Evolutionary conservation across 2,888 invertebrate genomes (phyloP).

Genomic region (Ctenicera cuprea): DNA sequence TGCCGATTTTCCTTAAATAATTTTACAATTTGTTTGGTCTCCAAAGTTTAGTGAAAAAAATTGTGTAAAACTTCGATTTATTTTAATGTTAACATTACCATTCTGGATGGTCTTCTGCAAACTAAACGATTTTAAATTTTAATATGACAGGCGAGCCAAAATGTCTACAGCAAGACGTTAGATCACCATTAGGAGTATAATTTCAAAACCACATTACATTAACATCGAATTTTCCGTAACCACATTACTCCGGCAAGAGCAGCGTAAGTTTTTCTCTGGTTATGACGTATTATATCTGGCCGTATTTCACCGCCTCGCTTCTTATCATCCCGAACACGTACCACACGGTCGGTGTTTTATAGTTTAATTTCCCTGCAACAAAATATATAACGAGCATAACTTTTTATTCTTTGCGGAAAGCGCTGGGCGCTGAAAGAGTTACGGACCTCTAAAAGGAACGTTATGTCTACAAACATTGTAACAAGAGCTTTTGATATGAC

Average conservation of each 20-base stretch:
- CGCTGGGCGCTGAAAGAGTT: constrained; percentile 47
- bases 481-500: constrained; percentile 50
- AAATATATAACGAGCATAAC: constrained; percentile 54
- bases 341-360: constrained; percentile 53
- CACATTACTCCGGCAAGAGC: constrained; percentile 6
- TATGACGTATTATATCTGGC: constrained; percentile 48
- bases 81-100: constrained; percentile 1
- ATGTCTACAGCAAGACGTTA: constrained; percentile 6
- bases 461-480: constrained; percentile 54
- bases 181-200: constrained; percentile 19
- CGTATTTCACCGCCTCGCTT: constrained; percentile 47
- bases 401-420: constrained; percentile 48
- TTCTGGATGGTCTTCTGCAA: background rate
- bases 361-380: constrained; percentile 57
- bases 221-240: constrained; percentile 14
- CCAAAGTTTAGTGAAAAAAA: too few relatives aligned
- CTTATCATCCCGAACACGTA: constrained; percentile 55
- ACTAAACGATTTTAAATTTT: constrained; percentile 14
- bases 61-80: too few relatives aligned
- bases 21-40: too few relatives aligned
- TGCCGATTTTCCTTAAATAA: too few relatives aligned
- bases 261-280: constrained; percentile 37
- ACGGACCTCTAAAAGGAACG: constrained; percentile 48
- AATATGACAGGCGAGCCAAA: constrained; percentile 4
- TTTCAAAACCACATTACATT: constrained; percentile 25